Evolutionary conservation across 2,888 invertebrate species (phyloP).

Genomic region (Himalopsyche anomala): DNA sequence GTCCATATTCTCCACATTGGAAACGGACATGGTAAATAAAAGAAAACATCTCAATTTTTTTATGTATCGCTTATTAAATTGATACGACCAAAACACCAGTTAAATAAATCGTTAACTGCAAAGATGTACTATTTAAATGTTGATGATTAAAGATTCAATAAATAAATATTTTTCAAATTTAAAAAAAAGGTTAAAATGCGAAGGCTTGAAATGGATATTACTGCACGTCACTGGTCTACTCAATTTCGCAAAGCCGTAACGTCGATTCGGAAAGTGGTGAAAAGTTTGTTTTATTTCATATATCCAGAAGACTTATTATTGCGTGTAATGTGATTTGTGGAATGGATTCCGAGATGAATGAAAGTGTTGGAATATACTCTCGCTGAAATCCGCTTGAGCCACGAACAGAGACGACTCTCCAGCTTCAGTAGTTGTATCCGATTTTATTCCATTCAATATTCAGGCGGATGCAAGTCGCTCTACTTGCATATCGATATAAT

Average conservation of each 20-base stretch:
- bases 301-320: slow-evolving; percentile 46
- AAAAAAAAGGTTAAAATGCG: too few relatives aligned
- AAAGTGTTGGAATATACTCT: slow-evolving; percentile 4
- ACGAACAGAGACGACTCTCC: slow-evolving; percentile 52
- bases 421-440: slow-evolving; percentile 55
- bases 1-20: too few relatives aligned
- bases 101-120: too few relatives aligned
- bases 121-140: too few relatives aligned
- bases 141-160: too few relatives aligned
- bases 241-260: slow-evolving; percentile 4
- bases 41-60: too few relatives aligned
- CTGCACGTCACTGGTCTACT: too few relatives aligned
- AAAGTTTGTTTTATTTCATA: slow-evolving; percentile 45
- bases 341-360: slow-evolving; percentile 50
- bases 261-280: slow-evolving; percentile 2
- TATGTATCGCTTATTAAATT: too few relatives aligned
- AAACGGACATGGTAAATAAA: too few relatives aligned
- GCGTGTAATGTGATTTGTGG: slow-evolving; percentile 41
- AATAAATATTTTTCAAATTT: too few relatives aligned
- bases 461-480: slow-evolving; percentile 42
- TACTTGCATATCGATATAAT: slow-evolving; percentile 49
- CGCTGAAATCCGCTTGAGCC: slow-evolving; percentile 45
- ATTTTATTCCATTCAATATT: slow-evolving; percentile 64
- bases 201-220: too few relatives aligned
- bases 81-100: too few relatives aligned